Evolutionary conservation across 2,888 invertebrate species (phyloP).

Genomic region (Creontiades dilutus): DNA sequence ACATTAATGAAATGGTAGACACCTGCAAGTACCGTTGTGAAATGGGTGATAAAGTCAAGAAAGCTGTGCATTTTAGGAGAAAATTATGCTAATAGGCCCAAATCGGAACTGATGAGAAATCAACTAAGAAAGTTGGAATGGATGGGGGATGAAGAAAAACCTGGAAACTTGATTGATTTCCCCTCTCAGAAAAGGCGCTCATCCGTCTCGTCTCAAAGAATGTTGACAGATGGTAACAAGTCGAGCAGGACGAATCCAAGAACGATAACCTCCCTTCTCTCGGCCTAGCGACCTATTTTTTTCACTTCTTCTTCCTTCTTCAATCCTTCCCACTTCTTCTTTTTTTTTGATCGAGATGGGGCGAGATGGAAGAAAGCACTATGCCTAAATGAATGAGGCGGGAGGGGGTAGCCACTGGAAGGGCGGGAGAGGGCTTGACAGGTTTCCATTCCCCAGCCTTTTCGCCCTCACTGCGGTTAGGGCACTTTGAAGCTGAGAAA

Average conservation of each 20-base stretch:
- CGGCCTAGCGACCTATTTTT: background rate
- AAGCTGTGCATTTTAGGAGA: too few species aligned
- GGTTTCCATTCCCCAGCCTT: constrained; percentile 19
- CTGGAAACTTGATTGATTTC: constrained; percentile 47
- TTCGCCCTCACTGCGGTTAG: background rate
- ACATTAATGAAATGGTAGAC: too few species aligned
- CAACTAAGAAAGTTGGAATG: background rate
- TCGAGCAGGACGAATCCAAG: constrained; percentile 34
- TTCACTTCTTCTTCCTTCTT: background rate
- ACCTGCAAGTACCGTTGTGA: too few species aligned
- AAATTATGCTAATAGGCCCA: too few species aligned
- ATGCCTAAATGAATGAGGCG: constrained; percentile 58
- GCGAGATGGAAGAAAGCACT: constrained; percentile 49
- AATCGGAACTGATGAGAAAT: too few species aligned
- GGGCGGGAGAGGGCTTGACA: constrained; percentile 17
- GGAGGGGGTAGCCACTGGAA: background rate
- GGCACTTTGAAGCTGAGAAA: constrained; percentile 22
- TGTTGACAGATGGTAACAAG: constrained; percentile 62
- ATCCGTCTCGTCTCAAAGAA: constrained; percentile 54
- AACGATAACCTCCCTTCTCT: constrained; percentile 14
- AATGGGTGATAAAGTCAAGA: too few species aligned
- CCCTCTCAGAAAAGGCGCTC: background rate
- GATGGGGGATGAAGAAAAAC: constrained; percentile 13
- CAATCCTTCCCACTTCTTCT: background rate
- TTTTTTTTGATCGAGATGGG: background rate